These are phyloP conservation scores for Asbolus verrucosus DNA, from an alignment of 1,140 invertebrate genomes.

Conservation along the genomic window DNA sequence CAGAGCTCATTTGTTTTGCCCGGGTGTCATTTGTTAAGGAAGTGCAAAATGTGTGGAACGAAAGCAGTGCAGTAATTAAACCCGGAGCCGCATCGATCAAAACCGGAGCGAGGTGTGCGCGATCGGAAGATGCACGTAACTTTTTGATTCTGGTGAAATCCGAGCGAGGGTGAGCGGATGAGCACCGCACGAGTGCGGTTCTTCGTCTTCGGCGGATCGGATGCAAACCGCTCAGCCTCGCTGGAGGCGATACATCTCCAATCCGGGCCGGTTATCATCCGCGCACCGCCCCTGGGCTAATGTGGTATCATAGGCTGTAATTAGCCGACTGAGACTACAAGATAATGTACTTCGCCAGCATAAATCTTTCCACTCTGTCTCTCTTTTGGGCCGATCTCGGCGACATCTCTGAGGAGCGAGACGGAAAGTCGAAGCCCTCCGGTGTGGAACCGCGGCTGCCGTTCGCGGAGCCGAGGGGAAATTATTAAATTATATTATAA, in stretches of 20 bases:
- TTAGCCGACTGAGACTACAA: constrained; percentile 69
- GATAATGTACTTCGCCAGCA: constrained; percentile 68
- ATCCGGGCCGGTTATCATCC: constrained; percentile 62
- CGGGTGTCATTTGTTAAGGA: constrained; percentile 46
- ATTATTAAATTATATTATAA: constrained; percentile 60
- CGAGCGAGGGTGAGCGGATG: constrained; percentile 19
- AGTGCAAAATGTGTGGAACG: constrained; percentile 45
- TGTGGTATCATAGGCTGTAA: constrained; percentile 68
- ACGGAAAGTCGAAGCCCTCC: constrained; percentile 49
- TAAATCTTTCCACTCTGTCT: constrained; percentile 66
- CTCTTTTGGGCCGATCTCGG: constrained; percentile 53
- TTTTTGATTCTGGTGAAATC: background rate
- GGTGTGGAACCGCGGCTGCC: constrained; percentile 51
- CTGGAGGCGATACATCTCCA: constrained; percentile 60
- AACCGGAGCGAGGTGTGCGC: constrained; percentile 1
- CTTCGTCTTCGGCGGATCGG: constrained; percentile 49
- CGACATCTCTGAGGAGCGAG: constrained; percentile 42
- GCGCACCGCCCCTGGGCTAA: constrained; percentile 63
- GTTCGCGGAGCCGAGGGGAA: constrained; percentile 53
- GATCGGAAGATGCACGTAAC: background rate
- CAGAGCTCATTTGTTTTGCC: constrained; percentile 45
- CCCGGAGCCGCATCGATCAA: constrained; percentile 32
- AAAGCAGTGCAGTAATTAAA: constrained; percentile 39
- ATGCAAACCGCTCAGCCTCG: constrained; percentile 57
- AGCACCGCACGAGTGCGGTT: constrained; percentile 47